Base-by-base conservation (phyloP, 2,113 vertebrate genomes). In the Chunga burmeisteri region DNA sequence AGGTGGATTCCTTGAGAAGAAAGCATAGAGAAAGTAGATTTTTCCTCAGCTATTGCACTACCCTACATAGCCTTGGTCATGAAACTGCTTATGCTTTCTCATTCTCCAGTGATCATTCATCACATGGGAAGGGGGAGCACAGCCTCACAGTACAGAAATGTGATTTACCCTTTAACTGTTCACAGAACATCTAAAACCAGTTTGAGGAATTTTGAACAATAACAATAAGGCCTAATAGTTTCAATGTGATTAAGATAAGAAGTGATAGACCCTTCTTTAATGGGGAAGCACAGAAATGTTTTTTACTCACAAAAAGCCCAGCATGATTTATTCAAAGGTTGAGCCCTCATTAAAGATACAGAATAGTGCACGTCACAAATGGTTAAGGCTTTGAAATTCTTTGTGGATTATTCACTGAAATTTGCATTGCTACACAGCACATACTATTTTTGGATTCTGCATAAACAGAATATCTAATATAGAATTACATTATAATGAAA, bases 401-500 rank as follows among this genome's bases (percentile, higher is more conserved):
- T 88, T 94, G 93, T 85, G 86, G 89, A 96, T 98, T 97, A 95
- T 94, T 96, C 87, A 91, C 91, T 36, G 38, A 96, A 98, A 97
- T 97, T 87, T 70, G 92, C 94, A 94, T 97, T 56, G 65, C 91
- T 92, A 72, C 84, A 81, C 73, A 97, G 90, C 81, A 91, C 85
- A 96, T 96, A 83, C 94, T 96, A 97, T 97, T 97, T 97, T 95
- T 74, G 89, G 96, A 93, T 89, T 81, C 65, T 94, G 91, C 95
- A 83, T 97, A 98, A 98, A 96, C 93, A 93, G 95, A 96, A 93
- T 97, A 95, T 95, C 93, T 97, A 97, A 97, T 94, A 92, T 50
- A 97, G 95, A 97, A 97, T 97, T 97, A 89, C 84, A 94, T 98
- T 97, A 94, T 92, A 96, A 98, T 97, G 97, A 97, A 98, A 97